Conservation (phyloP, 2,888 invertebrate species). For the Eledone cirrhosa region DNA sequence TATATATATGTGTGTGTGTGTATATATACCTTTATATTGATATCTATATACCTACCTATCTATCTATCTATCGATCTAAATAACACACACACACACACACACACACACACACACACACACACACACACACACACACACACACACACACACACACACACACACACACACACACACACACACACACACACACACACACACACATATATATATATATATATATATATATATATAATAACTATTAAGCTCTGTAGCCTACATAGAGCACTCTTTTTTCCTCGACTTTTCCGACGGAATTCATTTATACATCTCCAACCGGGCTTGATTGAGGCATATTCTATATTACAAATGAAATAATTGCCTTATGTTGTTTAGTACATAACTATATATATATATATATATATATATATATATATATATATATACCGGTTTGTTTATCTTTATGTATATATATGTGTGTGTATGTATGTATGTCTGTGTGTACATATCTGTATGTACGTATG, state of each 20-base stretch:
- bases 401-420: slow-evolving; percentile 6
- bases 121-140: too few species aligned
- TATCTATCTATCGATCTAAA: too few species aligned
- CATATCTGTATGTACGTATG: too few species aligned
- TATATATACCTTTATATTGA: too few species aligned
- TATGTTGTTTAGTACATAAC: neutral
- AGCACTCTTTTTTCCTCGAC: neutral
- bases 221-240: neutral
- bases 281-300: neutral
- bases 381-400: slow-evolving; percentile 6
- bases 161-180: neutral
- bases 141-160: neutral
- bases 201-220: slow-evolving; percentile 6
- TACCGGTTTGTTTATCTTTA: neutral
- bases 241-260: too few species aligned
- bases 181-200: neutral
- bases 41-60: too few species aligned
- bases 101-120: too few species aligned
- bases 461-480: too few species aligned
- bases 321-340: neutral
- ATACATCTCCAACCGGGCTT: neutral
- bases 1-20: too few species aligned
- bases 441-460: too few species aligned
- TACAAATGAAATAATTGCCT: neutral
- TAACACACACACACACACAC: too few species aligned